Base-by-base conservation (phyloP, 37 sponge, comb jelly and placozoan genomes). In the Mnemiopsis leidyi region DNA sequence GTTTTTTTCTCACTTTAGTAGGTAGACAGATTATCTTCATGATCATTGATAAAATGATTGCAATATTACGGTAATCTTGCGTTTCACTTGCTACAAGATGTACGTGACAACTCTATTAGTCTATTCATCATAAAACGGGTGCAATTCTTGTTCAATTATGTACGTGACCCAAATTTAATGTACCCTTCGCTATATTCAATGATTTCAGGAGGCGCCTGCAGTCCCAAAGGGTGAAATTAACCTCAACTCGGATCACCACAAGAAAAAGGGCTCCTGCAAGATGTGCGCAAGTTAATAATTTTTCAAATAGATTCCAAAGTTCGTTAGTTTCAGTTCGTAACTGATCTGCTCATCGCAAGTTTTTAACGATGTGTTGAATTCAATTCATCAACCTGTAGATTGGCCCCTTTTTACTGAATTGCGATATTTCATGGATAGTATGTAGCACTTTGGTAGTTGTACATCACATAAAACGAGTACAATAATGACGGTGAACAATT, bases 121-220 rank as follows among this genome's bases (percentile, higher is more conserved):
- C n/a, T n/a, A n/a, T n/a, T n/a, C n/a, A n/a, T n/a, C n/a, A n/a
- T n/a, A n/a, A n/a, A n/a, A n/a, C n/a, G n/a, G n/a, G n/a, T n/a
- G n/a, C n/a, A n/a, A n/a, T n/a, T n/a, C n/a, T n/a, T n/a, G n/a
- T n/a, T n/a, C n/a, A n/a, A n/a, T n/a, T n/a, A n/a, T n/a, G n/a
- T n/a, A n/a, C n/a, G n/a, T n/a, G n/a, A n/a, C n/a, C n/a, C n/a
- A n/a, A n/a, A n/a, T n/a, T n/a, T n/a, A n/a, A n/a, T n/a, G n/a
- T n/a, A n/a, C n/a, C n/a, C n/a, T n/a, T n/a, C n/a, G n/a, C n/a
- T n/a, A n/a, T n/a, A n/a, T n/a, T n/a, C n/a, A n/a, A n/a, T n/a
- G n/a, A n/a, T n/a, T n/a, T 23, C 61, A 85, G 90, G 90, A 85
- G 24, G 61, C 90, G 2, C 90, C 90, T 16, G 90, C 90, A 40